Evolutionary conservation across 2,797 vertebrate genomes (phyloP).

Genomic region (Lepilemur ruficaudatus): DNA sequence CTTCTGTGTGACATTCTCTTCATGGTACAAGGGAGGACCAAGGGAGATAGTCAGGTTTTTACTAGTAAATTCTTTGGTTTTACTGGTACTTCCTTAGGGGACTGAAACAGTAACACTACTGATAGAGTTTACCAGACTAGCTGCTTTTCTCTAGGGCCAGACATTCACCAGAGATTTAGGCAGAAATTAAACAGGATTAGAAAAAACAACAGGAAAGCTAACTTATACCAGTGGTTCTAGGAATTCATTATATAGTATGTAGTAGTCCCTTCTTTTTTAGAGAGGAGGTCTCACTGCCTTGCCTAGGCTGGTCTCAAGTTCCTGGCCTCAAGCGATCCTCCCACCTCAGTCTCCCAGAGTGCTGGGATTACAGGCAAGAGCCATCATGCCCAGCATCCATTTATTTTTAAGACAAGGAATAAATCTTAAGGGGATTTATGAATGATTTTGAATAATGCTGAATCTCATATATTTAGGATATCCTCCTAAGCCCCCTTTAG

Average conservation of each 20-base stretch:
- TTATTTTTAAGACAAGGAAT: neutral
- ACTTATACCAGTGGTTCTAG: neutral
- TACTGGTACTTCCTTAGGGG: neutral
- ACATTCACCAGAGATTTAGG: slow-evolving; percentile 40
- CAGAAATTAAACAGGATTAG: neutral
- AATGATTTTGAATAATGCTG: neutral
- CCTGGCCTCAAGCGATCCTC: too few relatives aligned
- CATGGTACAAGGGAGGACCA: neutral
- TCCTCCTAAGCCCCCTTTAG: neutral
- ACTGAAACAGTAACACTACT: neutral
- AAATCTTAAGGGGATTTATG: neutral
- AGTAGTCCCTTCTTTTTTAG: neutral
- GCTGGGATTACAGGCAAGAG: too few relatives aligned
- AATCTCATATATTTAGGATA: neutral
- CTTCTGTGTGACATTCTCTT: neutral
- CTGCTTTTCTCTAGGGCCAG: neutral
- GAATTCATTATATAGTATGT: neutral
- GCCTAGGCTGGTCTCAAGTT: too few relatives aligned
- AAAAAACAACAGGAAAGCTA: slow-evolving; percentile 8
- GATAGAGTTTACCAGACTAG: neutral
- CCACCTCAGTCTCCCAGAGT: too few relatives aligned
- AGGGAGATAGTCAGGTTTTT: neutral
- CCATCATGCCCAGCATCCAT: neutral
- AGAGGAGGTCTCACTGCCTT: too few relatives aligned
- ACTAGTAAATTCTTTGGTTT: neutral